Conservation (phyloP, 2,888 invertebrate species). For the Ecliptopera silaceata region DNA sequence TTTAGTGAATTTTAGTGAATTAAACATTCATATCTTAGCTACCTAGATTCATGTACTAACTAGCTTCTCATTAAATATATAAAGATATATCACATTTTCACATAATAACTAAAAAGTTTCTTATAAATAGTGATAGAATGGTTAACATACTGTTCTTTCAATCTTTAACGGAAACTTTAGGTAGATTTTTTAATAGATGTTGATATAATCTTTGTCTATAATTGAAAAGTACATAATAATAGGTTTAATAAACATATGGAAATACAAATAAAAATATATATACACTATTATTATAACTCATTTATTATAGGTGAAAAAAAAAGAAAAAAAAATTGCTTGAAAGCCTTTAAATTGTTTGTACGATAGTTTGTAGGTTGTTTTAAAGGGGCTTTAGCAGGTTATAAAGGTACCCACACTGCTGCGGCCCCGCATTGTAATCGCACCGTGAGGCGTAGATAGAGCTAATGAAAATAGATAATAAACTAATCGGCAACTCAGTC, state of each 20-base stretch:
- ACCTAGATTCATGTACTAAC: slow-evolving; percentile 69
- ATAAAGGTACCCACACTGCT: slow-evolving; percentile 67
- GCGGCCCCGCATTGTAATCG: slow-evolving; percentile 61
- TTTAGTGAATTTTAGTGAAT: slow-evolving; percentile 52
- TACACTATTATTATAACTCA: slow-evolving; percentile 79
- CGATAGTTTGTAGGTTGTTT: slow-evolving; percentile 71
- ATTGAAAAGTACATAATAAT: slow-evolving; percentile 79
- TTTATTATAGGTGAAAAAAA: slow-evolving; percentile 71
- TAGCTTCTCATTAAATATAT: slow-evolving; percentile 69
- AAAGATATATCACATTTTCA: slow-evolving; percentile 51
- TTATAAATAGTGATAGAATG: slow-evolving; percentile 33
- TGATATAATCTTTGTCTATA: slow-evolving; percentile 79
- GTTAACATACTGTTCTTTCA: slow-evolving; percentile 3
- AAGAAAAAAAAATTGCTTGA: slow-evolving; percentile 77
- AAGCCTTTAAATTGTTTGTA: slow-evolving; percentile 80
- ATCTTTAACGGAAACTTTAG: slow-evolving; percentile 45
- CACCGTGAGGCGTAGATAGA: slow-evolving; percentile 76
- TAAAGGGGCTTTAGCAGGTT: slow-evolving; percentile 59
- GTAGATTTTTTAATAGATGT: slow-evolving; percentile 66
- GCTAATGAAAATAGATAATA: slow-evolving; percentile 65
- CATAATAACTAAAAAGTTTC: slow-evolving; percentile 46
- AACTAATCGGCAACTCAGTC: slow-evolving; percentile 51
- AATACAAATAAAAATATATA: slow-evolving; percentile 83
- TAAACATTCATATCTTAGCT: slow-evolving; percentile 78
- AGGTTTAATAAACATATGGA: slow-evolving; percentile 72